Conservation (phyloP, 2,888 invertebrate species). For the Eupithecia subumbrata region DNA sequence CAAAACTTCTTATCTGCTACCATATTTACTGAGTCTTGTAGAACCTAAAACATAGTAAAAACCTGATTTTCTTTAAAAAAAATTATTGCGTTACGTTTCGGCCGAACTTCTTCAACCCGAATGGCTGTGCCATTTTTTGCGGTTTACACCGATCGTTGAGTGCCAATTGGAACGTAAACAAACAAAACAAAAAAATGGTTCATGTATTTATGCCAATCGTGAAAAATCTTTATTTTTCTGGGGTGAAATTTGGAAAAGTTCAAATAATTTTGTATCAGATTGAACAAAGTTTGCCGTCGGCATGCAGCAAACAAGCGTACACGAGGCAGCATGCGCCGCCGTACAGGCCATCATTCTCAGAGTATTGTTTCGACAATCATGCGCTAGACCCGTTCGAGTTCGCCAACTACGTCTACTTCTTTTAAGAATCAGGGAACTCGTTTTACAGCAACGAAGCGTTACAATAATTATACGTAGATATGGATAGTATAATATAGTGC, state of each 20-base stretch:
- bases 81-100: background rate
- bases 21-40: background rate
- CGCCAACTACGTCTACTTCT: background rate
- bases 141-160: background rate
- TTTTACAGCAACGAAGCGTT: background rate
- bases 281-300: slow-evolving; percentile 24
- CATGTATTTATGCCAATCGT: slow-evolving; percentile 24
- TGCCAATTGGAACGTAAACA: slow-evolving; percentile 22
- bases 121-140: slow-evolving; percentile 15
- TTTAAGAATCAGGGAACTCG: background rate
- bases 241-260: slow-evolving; percentile 19
- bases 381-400: background rate
- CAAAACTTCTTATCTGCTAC: background rate
- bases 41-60: background rate
- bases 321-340: slow-evolving; percentile 2
- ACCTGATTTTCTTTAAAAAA: background rate
- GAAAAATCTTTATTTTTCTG: slow-evolving; percentile 10
- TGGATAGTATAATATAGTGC: background rate
- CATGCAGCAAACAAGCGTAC: slow-evolving; percentile 27
- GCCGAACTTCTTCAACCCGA: slow-evolving; percentile 30
- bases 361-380: background rate
- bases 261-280: slow-evolving; percentile 13
- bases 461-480: background rate
- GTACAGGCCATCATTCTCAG: background rate
- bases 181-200: slow-evolving; percentile 7